Evolutionary conservation across 2,113 vertebrate genomes (phyloP).

Genomic region (Tor tambroides): DNA sequence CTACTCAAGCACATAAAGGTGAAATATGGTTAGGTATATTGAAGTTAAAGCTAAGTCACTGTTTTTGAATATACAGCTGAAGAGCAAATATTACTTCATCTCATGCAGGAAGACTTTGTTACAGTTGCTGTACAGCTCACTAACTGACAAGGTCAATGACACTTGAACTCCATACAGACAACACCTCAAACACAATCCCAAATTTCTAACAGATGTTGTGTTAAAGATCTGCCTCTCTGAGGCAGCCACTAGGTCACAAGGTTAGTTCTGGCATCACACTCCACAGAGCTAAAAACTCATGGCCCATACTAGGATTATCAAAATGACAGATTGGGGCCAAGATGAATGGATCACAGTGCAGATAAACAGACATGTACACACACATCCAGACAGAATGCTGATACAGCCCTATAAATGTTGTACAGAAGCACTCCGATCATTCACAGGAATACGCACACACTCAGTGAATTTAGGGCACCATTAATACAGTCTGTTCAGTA

Average conservation of each 20-base stretch:
- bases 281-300: conserved; percentile 25
- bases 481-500: background rate
- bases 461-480: conserved; percentile 21
- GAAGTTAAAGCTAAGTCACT: background rate
- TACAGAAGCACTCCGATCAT: background rate
- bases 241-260: conserved; percentile 56
- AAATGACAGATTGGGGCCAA: background rate
- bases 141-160: conserved; percentile 11
- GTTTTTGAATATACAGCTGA: background rate
- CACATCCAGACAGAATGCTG: conserved; percentile 45
- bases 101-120: background rate
- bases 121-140: conserved; percentile 1
- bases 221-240: conserved; percentile 53
- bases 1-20: background rate
- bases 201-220: conserved; percentile 43
- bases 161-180: conserved; percentile 12
- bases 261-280: conserved; percentile 82
- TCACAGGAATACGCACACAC: background rate
- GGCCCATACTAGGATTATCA: conserved; percentile 32
- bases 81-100: background rate
- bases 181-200: conserved; percentile 43
- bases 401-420: conserved; percentile 25
- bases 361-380: conserved; percentile 60
- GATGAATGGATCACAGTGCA: conserved; percentile 81
- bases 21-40: background rate